Evolutionary conservation across 30 jellyfish, hydroid and myxozoan species (phyloP).

Genomic region (Cassiopea andromeda): DNA sequence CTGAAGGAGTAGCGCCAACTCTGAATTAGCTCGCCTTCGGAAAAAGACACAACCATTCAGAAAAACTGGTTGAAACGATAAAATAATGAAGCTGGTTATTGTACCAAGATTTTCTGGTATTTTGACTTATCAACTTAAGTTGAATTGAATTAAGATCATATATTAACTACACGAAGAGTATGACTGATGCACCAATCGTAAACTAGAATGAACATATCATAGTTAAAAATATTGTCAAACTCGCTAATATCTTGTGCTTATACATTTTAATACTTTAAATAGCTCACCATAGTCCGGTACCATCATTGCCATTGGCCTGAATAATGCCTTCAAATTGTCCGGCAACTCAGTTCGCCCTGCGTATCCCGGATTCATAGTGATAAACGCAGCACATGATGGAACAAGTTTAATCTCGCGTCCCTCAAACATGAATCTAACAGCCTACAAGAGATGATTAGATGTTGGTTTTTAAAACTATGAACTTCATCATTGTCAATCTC

Average conservation of each 20-base stretch:
- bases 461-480: neutral
- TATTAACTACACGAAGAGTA: no score
- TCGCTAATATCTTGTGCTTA: neutral
- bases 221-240: neutral
- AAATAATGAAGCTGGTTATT: no score
- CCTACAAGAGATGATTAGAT: slow-evolving; percentile 41
- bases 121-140: no score
- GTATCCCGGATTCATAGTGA: slow-evolving; percentile 99
- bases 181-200: no score
- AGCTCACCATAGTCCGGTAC: slow-evolving; percentile 97
- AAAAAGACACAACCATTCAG: no score
- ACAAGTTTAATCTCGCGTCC: slow-evolving; percentile 95
- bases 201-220: no score
- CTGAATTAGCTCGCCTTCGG: no score
- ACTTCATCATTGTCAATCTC: no score
- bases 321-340: slow-evolving; percentile 93
- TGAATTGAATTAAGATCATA: no score
- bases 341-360: slow-evolving; percentile 99
- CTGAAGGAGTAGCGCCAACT: no score
- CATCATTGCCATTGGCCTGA: slow-evolving; percentile 99
- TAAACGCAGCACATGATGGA: slow-evolving; percentile 99
- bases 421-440: slow-evolving; percentile 93
- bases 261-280: neutral
- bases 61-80: no score
- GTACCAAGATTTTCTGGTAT: no score